These are phyloP conservation scores for Gobio gobio DNA, from an alignment of 2,113 vertebrate species.

Conservation along the genomic window DNA sequence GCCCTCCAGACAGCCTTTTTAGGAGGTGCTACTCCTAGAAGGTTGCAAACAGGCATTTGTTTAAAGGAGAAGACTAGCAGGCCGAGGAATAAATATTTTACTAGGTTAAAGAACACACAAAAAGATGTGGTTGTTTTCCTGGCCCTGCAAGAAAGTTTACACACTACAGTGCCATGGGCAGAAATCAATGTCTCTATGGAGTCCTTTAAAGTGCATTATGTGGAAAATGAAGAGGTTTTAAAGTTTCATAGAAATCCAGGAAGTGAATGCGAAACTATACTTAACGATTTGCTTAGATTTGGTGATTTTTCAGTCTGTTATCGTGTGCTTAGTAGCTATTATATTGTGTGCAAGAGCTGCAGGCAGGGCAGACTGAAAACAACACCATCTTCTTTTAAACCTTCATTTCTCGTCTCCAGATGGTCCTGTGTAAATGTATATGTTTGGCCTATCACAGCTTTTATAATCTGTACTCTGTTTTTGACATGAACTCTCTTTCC, in stretches of 20 bases:
- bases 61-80: constrained; percentile 14
- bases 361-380: constrained; percentile 15
- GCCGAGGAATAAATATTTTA: constrained; percentile 28
- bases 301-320: background rate
- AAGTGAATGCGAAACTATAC: constrained; percentile 10
- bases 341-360: constrained; percentile 3
- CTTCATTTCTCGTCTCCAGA: constrained; percentile 38
- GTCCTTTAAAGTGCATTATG: constrained; percentile 12
- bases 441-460: constrained; percentile 9
- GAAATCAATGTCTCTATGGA: constrained; percentile 21
- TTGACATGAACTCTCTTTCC: background rate
- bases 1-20: constrained; percentile 24
- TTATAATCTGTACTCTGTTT: background rate
- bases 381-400: constrained; percentile 6
- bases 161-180: background rate
- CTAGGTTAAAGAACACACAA: constrained; percentile 29
- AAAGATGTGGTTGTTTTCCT: constrained; percentile 1
- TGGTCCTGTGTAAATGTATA: constrained; percentile 19
- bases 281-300: constrained; percentile 14
- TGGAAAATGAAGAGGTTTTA: background rate
- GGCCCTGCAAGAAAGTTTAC: background rate
- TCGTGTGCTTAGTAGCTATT: constrained; percentile 2
- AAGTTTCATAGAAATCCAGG: background rate
- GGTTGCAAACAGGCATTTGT: constrained; percentile 25
- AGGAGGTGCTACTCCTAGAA: background rate